Evolutionary conservation across 2,797 vertebrate species (phyloP).

Genomic region (Spheniscus humboldti): DNA sequence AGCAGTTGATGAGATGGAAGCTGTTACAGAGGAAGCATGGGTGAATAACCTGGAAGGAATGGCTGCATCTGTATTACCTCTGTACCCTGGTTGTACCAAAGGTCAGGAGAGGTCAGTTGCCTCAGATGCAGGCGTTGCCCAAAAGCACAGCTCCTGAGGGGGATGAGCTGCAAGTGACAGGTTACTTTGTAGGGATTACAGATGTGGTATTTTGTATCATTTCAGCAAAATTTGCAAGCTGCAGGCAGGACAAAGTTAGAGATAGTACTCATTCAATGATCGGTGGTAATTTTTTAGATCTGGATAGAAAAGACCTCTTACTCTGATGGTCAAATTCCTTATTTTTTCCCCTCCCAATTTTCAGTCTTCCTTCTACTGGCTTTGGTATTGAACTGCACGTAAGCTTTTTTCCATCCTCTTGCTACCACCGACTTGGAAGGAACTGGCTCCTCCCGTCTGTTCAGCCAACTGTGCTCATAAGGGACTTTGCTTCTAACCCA

Average conservation of each 20-base stretch:
- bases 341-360: neutral
- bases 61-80: neutral
- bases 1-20: neutral
- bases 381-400: neutral
- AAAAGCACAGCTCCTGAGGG: neutral
- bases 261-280: neutral
- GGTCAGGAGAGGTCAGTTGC: neutral
- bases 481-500: neutral
- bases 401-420: neutral
- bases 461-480: neutral
- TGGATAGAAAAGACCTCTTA: neutral
- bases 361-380: neutral
- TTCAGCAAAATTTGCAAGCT: neutral
- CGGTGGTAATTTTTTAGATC: neutral
- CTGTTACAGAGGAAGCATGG: neutral
- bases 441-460: neutral
- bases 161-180: neutral
- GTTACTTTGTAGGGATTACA: neutral
- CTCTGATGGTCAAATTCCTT: neutral
- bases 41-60: neutral
- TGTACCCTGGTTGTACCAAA: neutral
- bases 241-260: neutral
- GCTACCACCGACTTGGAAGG: rapidly evolving
- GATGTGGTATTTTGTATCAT: neutral
- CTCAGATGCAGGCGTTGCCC: neutral